Conservation (phyloP, 2,113 vertebrate species). For the Tyto alba region DNA sequence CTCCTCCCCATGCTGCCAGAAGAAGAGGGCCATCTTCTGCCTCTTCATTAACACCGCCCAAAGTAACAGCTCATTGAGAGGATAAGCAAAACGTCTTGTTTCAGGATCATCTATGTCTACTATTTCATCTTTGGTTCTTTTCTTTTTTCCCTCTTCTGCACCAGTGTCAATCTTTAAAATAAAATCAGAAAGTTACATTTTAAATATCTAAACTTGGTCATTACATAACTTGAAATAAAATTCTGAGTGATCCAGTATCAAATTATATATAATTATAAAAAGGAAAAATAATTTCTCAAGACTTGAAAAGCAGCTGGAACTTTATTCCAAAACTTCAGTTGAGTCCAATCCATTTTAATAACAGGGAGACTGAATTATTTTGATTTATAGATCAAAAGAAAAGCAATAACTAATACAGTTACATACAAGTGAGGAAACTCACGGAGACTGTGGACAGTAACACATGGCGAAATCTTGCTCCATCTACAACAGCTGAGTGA, state of each 20-base stretch:
- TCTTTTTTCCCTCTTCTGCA: conserved; percentile 91
- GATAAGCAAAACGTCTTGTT: conserved; percentile 91
- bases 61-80: conserved; percentile 95
- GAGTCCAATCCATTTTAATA: background rate
- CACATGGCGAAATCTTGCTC: background rate
- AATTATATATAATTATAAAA: background rate
- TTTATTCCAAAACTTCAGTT: background rate
- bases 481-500: background rate
- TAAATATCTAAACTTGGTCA: background rate
- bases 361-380: background rate
- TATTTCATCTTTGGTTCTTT: conserved; percentile 92
- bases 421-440: background rate
- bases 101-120: conserved; percentile 98
- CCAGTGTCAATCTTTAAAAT: conserved; percentile 72
- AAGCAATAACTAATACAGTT: background rate
- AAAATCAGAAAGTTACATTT: background rate
- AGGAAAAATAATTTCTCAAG: background rate
- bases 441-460: background rate
- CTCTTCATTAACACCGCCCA: conserved; percentile 99
- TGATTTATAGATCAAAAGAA: background rate
- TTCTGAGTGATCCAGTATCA: background rate
- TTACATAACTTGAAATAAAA: background rate
- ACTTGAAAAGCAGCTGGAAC: background rate
- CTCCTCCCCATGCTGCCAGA: conserved; percentile 99
- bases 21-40: conserved; percentile 97